Conservation (phyloP, 2,888 invertebrate genomes). For the Eumerus sabulonum region DNA sequence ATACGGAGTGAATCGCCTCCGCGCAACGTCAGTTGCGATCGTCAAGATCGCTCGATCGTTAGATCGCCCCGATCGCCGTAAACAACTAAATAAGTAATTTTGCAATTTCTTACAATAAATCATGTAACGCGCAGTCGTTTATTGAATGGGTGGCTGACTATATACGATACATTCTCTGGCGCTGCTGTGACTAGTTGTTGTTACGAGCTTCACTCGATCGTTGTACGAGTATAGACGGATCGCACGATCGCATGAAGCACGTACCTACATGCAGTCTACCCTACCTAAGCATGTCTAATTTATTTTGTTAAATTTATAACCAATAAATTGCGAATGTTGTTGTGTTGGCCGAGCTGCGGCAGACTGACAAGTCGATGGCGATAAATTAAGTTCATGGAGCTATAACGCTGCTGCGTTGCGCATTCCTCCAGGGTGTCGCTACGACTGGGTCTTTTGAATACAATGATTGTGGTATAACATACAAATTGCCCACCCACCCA, state of each 20-base stretch:
- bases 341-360: conserved; percentile 24
- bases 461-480: no score
- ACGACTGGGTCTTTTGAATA: conserved; percentile 28
- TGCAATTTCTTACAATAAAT: conserved; percentile 51
- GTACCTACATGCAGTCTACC: no score
- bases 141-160: no score
- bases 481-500: conserved; percentile 46
- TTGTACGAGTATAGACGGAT: conserved; percentile 23
- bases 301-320: conserved; percentile 59
- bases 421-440: conserved; percentile 33
- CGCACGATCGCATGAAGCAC: no score
- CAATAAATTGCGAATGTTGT: conserved; percentile 53
- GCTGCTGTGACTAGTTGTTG: conserved; percentile 22
- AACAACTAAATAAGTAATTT: conserved; percentile 18
- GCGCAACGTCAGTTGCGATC: no score
- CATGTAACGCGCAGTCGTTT: no score
- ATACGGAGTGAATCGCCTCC: no score
- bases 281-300: conserved; percentile 53
- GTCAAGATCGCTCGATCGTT: no score
- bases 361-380: conserved; percentile 46
- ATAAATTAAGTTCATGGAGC: conserved; percentile 55
- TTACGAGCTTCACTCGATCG: conserved; percentile 1
- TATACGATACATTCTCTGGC: no score
- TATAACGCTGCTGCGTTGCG: conserved; percentile 14
- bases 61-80: no score